A percentile compares a stretch with the other conserved stretches of the same genome.
Conservation (phyloP, 2,888 invertebrate species). For the Plebejus melissa region DNA sequence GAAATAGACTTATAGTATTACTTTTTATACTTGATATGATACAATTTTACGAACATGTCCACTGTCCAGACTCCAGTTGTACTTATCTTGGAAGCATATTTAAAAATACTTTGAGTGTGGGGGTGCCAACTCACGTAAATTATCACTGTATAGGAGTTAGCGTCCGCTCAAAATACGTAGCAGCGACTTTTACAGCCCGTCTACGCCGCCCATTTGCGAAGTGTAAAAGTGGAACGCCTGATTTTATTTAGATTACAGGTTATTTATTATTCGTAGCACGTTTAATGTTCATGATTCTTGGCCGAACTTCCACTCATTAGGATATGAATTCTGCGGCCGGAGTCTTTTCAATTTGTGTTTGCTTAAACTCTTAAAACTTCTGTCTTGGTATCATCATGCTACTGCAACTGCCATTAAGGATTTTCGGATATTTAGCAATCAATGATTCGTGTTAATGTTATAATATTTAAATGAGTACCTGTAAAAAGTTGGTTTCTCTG, state of each 20-base stretch:
- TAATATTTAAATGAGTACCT: neutral
- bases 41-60: no score
- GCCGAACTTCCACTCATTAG: constrained; percentile 26
- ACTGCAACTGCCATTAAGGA: neutral
- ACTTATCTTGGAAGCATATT: no score
- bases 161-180: neutral
- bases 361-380: neutral
- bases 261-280: constrained; percentile 30
- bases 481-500: neutral
- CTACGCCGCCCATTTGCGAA: constrained; percentile 11
- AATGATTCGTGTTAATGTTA: neutral
- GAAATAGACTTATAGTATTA: no score
- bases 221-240: constrained; percentile 30
- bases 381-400: neutral
- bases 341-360: constrained; percentile 7
- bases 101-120: no score
- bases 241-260: constrained; percentile 30
- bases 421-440: neutral
- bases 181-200: neutral
- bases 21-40: no score
- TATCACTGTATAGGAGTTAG: no score
- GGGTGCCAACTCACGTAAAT: no score
- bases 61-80: no score
- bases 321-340: constrained; percentile 9
- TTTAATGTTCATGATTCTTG: constrained; percentile 30